A percentile compares a stretch with the other conserved stretches of the same genome.
Evolutionary conservation across 2,113 vertebrate genomes (phyloP).

Genomic region (Coreoperca whiteheadi): DNA sequence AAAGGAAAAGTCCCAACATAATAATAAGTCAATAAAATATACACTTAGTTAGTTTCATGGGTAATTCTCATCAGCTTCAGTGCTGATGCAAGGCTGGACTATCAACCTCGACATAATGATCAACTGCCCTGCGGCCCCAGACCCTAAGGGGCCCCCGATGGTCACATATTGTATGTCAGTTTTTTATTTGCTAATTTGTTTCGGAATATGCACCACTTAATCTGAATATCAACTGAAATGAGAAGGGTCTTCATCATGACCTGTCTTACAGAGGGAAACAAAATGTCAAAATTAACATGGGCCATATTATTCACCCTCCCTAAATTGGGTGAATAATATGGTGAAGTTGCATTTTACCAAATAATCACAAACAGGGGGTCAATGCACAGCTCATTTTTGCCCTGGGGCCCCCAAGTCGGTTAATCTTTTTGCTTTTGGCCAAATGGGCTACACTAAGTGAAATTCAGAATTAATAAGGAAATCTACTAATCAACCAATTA

Average conservation of each 20-base stretch:
- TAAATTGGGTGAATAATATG: no score
- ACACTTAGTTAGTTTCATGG: neutral
- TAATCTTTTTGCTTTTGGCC: neutral
- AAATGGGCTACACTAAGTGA: neutral
- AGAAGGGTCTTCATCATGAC: neutral
- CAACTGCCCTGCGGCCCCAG: neutral
- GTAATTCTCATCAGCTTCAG: neutral
- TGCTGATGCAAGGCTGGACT: neutral
- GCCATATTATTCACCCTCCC: neutral
- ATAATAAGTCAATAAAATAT: neutral
- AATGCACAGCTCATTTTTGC: neutral
- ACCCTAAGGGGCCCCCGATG: neutral
- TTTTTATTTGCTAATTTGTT: neutral
- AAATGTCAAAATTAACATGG: neutral
- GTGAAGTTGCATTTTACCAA: neutral
- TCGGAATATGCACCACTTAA: neutral
- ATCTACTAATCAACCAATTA: neutral
- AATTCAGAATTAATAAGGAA: neutral
- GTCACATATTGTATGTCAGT: neutral
- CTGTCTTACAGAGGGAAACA: neutral
- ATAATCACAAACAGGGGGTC: neutral
- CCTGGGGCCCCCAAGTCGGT: neutral
- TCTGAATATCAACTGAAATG: neutral
- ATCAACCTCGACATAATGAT: neutral
- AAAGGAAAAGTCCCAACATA: neutral